Conservation (phyloP, 2,888 invertebrate genomes). For the Cheilosia vernalis region DNA sequence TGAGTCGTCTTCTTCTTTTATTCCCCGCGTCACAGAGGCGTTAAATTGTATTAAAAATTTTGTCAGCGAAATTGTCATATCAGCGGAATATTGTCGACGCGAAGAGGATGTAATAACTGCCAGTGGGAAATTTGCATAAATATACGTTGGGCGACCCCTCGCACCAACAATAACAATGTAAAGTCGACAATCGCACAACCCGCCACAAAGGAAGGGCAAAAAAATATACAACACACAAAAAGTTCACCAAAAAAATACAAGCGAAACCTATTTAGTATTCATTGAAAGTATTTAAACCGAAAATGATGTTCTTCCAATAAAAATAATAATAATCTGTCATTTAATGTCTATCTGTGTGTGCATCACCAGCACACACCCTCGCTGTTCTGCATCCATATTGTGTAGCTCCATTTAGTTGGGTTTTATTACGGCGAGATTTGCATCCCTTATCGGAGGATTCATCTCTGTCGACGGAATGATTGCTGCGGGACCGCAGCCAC, state of each 20-base stretch:
- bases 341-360: slow-evolving; percentile 70
- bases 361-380: slow-evolving; percentile 24
- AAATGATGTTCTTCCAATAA: slow-evolving; percentile 75
- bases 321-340: slow-evolving; percentile 74
- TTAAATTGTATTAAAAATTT: slow-evolving; percentile 73
- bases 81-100: slow-evolving; percentile 53
- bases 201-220: slow-evolving; percentile 6
- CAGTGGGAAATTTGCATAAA: slow-evolving; percentile 69
- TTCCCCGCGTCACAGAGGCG: slow-evolving; percentile 65
- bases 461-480: slow-evolving; percentile 49
- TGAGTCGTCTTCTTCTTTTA: slow-evolving; percentile 27
- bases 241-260: slow-evolving; percentile 1
- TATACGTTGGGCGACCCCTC: slow-evolving; percentile 13
- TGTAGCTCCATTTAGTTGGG: slow-evolving; percentile 43
- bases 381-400: slow-evolving; percentile 64
- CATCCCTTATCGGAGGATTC: slow-evolving; percentile 73
- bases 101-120: slow-evolving; percentile 42
- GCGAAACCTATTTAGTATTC: slow-evolving; percentile 74
- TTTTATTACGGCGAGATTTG: slow-evolving; percentile 73
- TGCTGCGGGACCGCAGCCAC: not conserved
- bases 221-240: slow-evolving; percentile 9
- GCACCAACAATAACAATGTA: slow-evolving; percentile 32
- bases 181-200: slow-evolving; percentile 28
- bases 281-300: slow-evolving; percentile 75
- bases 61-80: slow-evolving; percentile 70